Conservation (phyloP, 2,113 vertebrate genomes). For the Rostratula benghalensis region DNA sequence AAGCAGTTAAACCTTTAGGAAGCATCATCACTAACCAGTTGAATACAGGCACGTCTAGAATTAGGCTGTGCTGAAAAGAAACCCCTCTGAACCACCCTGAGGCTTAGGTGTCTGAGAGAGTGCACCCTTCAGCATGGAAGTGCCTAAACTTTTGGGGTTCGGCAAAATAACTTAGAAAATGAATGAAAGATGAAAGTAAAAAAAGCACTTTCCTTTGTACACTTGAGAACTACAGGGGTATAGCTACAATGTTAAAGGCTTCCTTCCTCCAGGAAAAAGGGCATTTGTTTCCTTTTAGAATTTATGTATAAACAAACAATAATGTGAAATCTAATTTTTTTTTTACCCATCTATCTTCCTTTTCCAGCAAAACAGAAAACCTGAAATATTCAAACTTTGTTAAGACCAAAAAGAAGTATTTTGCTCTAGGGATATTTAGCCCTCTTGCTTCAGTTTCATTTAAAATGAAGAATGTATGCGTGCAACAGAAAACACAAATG, state of each 20-base stretch:
- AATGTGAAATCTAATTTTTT: not conserved
- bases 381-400: not conserved
- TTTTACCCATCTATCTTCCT: not conserved
- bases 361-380: not conserved
- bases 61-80: not conserved
- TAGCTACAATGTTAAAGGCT: not conserved
- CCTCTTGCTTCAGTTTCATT: not conserved
- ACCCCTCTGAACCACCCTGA: not conserved
- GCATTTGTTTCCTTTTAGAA: not conserved
- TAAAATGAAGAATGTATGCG: not conserved
- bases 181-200: not conserved
- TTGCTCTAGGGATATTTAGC: not conserved
- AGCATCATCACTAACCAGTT: not conserved
- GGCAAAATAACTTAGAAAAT: not conserved
- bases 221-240: not conserved
- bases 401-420: not conserved
- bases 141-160: not conserved
- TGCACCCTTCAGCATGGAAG: not conserved
- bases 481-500: not conserved
- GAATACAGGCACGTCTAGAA: not conserved
- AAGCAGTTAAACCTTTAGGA: not conserved
- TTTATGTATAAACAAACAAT: not conserved
- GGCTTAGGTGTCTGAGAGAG: not conserved
- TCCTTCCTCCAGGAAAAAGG: not conserved
- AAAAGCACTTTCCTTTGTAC: not conserved